Conservation (phyloP, 64 coral and sea anemone genomes). For the Pocillopora verrucosa region DNA sequence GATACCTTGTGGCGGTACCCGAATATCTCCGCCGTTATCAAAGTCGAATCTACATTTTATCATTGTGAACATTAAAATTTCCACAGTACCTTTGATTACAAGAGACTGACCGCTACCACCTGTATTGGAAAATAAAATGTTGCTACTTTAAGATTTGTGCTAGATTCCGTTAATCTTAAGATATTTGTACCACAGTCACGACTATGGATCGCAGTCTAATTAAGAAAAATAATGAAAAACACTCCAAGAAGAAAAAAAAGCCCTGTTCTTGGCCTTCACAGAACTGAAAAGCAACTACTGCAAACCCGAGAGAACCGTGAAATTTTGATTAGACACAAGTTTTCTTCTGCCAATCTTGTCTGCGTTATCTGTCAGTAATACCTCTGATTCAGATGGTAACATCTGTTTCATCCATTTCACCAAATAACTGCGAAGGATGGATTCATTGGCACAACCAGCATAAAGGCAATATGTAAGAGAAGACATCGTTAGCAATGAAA, state of each 20-base stretch:
- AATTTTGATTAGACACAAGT: neutral
- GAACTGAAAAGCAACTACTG: neutral
- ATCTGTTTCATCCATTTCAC: slow-evolving; percentile 30
- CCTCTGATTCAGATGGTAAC: slow-evolving; percentile 27
- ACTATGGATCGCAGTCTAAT: no score
- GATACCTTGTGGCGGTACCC: no score
- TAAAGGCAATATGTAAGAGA: neutral
- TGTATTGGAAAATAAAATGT: slow-evolving; percentile 1
- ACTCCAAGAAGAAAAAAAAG: no score
- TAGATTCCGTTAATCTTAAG: no score
- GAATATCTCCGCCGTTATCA: neutral
- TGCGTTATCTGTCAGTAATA: slow-evolving; percentile 19
- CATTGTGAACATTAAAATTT: neutral
- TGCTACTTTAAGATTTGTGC: no score
- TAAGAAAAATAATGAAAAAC: no score
- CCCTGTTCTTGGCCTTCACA: no score
- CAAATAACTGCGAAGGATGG: neutral
- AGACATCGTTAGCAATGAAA: neutral
- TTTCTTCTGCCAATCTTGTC: neutral
- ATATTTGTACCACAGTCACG: no score
- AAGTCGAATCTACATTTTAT: neutral
- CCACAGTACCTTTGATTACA: slow-evolving; percentile 40
- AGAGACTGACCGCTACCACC: slow-evolving; percentile 10
- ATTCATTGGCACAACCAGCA: neutral
- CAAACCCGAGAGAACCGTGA: neutral